phyloP scores from a whole-genome alignment of 2,113 vertebrate species.

The Riparia riparia region DNA sequence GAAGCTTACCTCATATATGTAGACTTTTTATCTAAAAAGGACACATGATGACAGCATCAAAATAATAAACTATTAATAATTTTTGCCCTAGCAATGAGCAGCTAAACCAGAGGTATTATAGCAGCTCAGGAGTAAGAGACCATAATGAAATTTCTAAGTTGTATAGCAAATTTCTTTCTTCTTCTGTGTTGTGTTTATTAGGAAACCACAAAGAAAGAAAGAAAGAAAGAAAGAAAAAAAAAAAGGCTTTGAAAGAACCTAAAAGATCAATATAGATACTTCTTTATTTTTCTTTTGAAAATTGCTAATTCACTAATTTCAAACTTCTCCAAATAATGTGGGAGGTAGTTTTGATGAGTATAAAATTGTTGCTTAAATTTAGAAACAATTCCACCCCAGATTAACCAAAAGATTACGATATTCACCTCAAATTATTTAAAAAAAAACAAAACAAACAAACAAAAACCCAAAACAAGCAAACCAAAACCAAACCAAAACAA shows the following conservation, averaged over 20 bases:
- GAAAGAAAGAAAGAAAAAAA: background rate
- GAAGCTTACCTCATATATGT: background rate
- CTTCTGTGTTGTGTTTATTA: background rate
- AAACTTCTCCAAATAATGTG: background rate
- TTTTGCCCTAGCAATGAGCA: background rate
- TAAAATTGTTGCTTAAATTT: background rate
- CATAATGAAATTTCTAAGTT: background rate
- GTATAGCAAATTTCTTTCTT: background rate
- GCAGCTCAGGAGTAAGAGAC: background rate
- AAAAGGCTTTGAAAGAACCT: background rate
- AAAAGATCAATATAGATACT: background rate
- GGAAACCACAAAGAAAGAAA: background rate
- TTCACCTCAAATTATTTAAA: background rate
- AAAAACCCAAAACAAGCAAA: no score
- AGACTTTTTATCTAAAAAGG: background rate
- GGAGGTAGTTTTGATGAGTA: background rate
- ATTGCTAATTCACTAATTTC: background rate
- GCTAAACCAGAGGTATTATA: background rate
- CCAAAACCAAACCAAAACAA: no score
- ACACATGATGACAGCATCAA: background rate
- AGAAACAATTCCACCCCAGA: background rate
- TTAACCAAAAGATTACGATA: background rate
- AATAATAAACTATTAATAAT: background rate
- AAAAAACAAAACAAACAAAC: background rate
- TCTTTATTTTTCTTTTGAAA: background rate